A percentile compares a stretch with the other conserved stretches of the same genome.
These are phyloP conservation scores for Apogon hyalosoma DNA, from an alignment of 2,797 vertebrate species.

Conservation along the genomic window DNA sequence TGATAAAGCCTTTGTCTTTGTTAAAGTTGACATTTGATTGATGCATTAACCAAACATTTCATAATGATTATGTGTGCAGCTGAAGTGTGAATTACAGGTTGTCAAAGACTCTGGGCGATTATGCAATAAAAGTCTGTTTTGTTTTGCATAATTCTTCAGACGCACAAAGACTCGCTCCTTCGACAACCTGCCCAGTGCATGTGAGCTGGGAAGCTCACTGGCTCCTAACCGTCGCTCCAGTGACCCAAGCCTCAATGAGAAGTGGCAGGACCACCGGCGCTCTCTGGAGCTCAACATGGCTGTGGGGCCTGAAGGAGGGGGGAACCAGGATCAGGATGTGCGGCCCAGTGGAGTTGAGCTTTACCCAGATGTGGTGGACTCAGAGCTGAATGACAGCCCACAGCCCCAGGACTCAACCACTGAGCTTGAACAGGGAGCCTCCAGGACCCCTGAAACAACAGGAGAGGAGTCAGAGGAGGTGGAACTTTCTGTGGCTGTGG, in stretches of 20 bases:
- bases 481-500: constrained; percentile 91
- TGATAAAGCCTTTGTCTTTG: constrained; percentile 4
- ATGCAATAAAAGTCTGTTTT: constrained; percentile 4
- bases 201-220: constrained; percentile 88
- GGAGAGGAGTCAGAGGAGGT: constrained; percentile 74
- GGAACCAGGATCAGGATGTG: constrained; percentile 73
- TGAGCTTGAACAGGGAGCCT: constrained; percentile 17
- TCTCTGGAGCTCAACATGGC: constrained; percentile 92
- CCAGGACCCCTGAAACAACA: background rate
- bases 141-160: constrained; percentile 73
- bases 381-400: constrained; percentile 73
- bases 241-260: constrained; percentile 96
- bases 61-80: constrained; percentile 13
- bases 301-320: constrained; percentile 80
- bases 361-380: constrained; percentile 58
- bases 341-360: constrained; percentile 69
- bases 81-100: constrained; percentile 12
- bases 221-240: constrained; percentile 92
- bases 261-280: constrained; percentile 96
- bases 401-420: constrained; percentile 48
- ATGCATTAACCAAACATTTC: constrained; percentile 19
- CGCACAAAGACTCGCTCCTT: constrained; percentile 96
- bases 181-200: constrained; percentile 94
- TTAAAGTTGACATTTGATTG: constrained; percentile 10
- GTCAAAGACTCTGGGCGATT: constrained; percentile 11